Evolutionary conservation across 2,113 vertebrate species (phyloP), one percentile per base, ranked within the genome.

Genomic region (Gnathonemus echidnorhynchus): DNA sequence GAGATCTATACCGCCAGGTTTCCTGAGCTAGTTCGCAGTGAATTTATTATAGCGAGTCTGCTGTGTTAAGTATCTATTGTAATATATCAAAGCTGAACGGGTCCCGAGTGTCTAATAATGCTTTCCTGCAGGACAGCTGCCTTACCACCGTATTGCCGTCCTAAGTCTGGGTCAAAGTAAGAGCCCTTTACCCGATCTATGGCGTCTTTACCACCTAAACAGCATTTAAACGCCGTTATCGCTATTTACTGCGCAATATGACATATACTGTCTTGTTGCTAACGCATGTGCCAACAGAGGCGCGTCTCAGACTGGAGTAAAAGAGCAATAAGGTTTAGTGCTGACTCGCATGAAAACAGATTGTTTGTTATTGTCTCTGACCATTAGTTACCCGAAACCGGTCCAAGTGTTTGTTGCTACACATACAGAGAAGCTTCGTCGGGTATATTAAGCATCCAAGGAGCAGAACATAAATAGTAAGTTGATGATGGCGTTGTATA

Each of bases 11-110:
- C 31, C 85, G 53, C 77, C 66, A 88, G 86, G 31, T 46, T 85
- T 88, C 85, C 58, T 87, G 39, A 89, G 87, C 19, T 4, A 58
- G 89, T 90, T 91, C 88, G 89, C 86, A n/a, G 91, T 86, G 80
- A 92, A 91, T 89, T 92, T 66, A 93, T 92, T 92, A 91, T 86
- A n/a, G 62, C 24, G 11, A 31, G 89, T 21, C 13, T 70, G 21
- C 31, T 19, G 35, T 24, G 84, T 70, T 89, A 27, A 21, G 56
- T 88, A 87, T 92, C 91, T 92, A 92, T 19, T 86, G 77, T 92
- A 91, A 89, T 90, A 92, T 83, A 92, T 90, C 91, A 90, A 62
- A 0, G 15, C 62, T 1, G 0, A 87, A 77, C 7, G n/a, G 49
- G 80, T 15, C 27, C 42, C 56, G 87, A 87, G 84, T 49, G 50